Evolutionary conservation across 2,797 vertebrate species (phyloP), one percentile per base, ranked within the genome.

Genomic region (Microctenopoma lineatum): DNA sequence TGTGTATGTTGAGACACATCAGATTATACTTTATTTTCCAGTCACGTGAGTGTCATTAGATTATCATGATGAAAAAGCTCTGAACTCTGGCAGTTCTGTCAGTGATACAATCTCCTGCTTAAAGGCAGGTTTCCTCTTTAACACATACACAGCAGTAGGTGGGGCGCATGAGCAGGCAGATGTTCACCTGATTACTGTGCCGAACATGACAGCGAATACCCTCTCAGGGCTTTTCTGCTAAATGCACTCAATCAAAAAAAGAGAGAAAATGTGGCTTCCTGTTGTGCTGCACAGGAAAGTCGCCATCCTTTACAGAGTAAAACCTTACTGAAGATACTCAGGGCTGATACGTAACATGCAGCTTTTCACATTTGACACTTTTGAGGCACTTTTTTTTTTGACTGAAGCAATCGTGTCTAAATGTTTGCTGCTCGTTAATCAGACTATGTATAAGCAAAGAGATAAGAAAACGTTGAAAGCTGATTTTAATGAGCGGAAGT

Each of bases 171-270:
- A 16, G n/a, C 14, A 48, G 55, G 41, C 79, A 66, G 53, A 74
- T 59, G 56, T 64, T 72, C 64, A 77, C 48, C 58, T 38, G 11
- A 52, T 48, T 9, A 0, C 29, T 56, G 34, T 12, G 36, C 12
- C 59, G 42, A 51, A 61, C 12, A 18, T 0, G 16, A 59, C 51
- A 54, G 51, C 10, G 69, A 58, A 75, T 58, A 59, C 14, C 46
- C 66, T 76, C 59, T 55, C 51, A 61, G 26, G 18, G 56, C 66
- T 8, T 46, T 54, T 79, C 39, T 39, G 26, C 46, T 64, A 53
- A 77, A 83, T 68, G 44, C 42, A 73, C 61, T 57, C 4, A 1
- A 50, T 75, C 16, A 75, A 71, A 72, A 14, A 4, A 79, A 63
- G 18, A 67, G 55, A 54, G 41, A 60, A 47, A 52, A 58, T 36